Conservation (phyloP, 2,797 vertebrate genomes). For the Hydrophis major region DNA sequence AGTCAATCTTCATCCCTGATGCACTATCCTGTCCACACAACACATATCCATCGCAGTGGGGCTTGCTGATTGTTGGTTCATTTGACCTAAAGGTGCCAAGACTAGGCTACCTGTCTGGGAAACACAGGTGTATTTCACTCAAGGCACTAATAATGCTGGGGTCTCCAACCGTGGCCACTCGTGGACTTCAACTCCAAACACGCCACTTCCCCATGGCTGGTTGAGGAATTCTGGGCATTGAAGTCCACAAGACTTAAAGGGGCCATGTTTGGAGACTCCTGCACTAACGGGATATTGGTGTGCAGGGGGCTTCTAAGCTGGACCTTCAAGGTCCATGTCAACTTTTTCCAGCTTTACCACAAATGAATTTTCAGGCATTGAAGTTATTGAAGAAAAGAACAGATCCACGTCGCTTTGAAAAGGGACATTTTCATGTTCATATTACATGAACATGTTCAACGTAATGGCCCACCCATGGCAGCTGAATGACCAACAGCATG, state of each 20-base stretch:
- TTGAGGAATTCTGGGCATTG: too few relatives aligned
- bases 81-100: neutral
- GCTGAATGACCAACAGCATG: neutral
- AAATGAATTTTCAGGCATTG: neutral
- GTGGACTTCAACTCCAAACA: too few relatives aligned
- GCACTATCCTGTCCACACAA: neutral
- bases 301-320: neutral
- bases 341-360: neutral
- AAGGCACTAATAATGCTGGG: neutral
- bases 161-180: neutral
- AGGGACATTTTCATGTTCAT: neutral
- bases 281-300: neutral
- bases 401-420: neutral
- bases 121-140: neutral
- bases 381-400: neutral
- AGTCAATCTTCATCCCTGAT: neutral
- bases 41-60: neutral
- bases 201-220: too few relatives aligned
- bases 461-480: neutral
- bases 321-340: neutral
- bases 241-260: too few relatives aligned
- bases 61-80: neutral
- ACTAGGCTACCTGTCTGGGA: neutral
- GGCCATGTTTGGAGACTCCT: too few relatives aligned
- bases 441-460: neutral